Evolutionary conservation across 2,797 vertebrate species (phyloP), one percentile per base, ranked within the genome.

Genomic region (Decapterus maruadsi): DNA sequence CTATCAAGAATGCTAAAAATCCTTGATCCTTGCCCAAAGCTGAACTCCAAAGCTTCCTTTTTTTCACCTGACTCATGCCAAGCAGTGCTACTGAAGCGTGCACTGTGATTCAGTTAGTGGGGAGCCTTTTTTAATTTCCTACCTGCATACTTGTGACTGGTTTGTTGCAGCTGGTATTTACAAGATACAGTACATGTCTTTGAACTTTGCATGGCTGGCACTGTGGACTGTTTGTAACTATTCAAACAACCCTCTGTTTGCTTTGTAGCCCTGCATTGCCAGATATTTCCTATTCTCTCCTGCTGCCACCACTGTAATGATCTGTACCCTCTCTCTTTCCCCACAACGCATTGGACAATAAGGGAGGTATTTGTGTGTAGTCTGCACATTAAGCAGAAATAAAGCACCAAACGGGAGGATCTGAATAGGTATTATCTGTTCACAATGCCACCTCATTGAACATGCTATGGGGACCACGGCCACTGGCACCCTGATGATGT

Each of bases 1-100:
- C 86, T 54, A 78, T 80, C 76, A 83, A 85, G 92, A 93, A 94
- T 90, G 89, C 73, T 71, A 84, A 87, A 84, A 90, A 91, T 89
- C 82, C 80, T 65, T 74, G 77, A 90, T 92, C 89, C 84, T 78
- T 68, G 60, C 75, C 90, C 74, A 84, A 68, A 88, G 84, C 83
- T 61, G 46, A 80, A 88, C 80, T 83, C 83, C 46, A 73, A 83
- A 63, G 81, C 58, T 75, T 77, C 67, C 54, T 63, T 78, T 68
- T 68, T 58, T 53, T 63, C 77, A 81, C 73, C 83, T 68, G 83
- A 90, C 80, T 82, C 67, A 67, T 73, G 77, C 60, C 72, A 87
- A 77, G 43, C 51, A 19, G 12, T 67, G 40, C 58, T 38, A 38
- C 73, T 55, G 62, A 55, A 81, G 45, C 43, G 60, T 22, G 8